Evolutionary conservation across 2,888 invertebrate species (phyloP).

Genomic region (Bruchidius siliquastri): DNA sequence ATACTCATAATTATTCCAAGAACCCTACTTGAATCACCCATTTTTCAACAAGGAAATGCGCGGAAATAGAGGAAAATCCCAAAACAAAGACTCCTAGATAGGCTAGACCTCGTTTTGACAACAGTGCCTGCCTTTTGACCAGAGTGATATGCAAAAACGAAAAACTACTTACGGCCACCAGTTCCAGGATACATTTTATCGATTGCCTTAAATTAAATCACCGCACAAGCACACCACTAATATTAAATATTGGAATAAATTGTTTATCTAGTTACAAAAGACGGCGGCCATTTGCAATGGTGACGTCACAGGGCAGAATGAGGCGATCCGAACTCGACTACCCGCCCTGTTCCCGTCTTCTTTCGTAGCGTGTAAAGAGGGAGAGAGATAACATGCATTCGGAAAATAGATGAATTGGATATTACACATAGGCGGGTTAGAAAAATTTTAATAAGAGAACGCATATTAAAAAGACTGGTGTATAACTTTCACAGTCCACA

Average conservation of each 20-base stretch:
- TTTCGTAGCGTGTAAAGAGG: background rate
- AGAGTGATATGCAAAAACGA: background rate
- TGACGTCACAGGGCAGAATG: conserved; percentile 36
- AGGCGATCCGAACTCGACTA: background rate
- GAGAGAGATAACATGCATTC: background rate
- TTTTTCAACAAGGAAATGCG: background rate
- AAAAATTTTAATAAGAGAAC: background rate
- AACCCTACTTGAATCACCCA: background rate
- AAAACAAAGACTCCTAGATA: conserved; percentile 10
- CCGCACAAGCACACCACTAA: conserved; percentile 45
- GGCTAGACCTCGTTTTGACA: background rate
- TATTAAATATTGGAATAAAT: conserved; percentile 33
- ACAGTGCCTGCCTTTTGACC: background rate
- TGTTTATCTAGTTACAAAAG: conserved; percentile 41
- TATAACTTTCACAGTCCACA: too few species aligned
- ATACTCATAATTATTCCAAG: background rate
- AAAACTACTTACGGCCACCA: conserved; percentile 43
- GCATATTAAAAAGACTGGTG: background rate
- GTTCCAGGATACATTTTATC: conserved; percentile 45
- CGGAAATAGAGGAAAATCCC: conserved; percentile 9
- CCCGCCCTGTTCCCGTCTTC: conserved; percentile 6
- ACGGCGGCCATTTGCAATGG: conserved; percentile 49
- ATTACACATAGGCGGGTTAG: conserved; percentile 11
- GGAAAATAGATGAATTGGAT: conserved; percentile 9
- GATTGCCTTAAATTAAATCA: conserved; percentile 33